A percentile compares a stretch with the other conserved stretches of the same genome.
Evolutionary conservation across 2,888 invertebrate species (phyloP).

Genomic region (Flabesymbios commensalis): DNA sequence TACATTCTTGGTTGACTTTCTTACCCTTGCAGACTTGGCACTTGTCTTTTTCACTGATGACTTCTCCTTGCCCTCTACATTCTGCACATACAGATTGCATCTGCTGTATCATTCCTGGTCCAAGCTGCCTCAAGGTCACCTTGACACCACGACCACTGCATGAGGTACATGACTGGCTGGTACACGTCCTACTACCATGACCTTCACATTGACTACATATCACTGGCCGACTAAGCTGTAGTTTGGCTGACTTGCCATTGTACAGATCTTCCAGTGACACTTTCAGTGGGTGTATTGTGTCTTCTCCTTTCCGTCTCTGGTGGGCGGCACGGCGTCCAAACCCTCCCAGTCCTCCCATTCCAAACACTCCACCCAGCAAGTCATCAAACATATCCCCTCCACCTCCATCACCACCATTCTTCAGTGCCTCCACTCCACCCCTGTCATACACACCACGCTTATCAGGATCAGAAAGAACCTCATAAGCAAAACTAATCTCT

Average conservation of each 20-base stretch:
- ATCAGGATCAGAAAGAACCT: constrained; percentile 85
- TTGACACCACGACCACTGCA: constrained; percentile 81
- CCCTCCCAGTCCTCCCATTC: constrained; percentile 38
- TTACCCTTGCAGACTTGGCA: constrained; percentile 83
- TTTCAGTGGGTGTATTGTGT: constrained; percentile 80
- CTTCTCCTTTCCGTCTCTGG: constrained; percentile 68
- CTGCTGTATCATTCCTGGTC: constrained; percentile 68
- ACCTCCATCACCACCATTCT: constrained; percentile 71
- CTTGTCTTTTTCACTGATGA: constrained; percentile 74
- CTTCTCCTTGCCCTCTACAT: constrained; percentile 66
- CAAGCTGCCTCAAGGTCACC: constrained; percentile 75
- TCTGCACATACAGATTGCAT: constrained; percentile 63
- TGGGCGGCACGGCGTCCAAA: constrained; percentile 52
- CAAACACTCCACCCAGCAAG: constrained; percentile 58
- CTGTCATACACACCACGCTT: constrained; percentile 85
- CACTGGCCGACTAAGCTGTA: constrained; percentile 10
- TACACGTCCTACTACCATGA: constrained; percentile 73
- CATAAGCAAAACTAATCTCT: constrained; percentile 94
- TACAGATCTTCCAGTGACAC: constrained; percentile 89
- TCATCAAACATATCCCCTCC: constrained; percentile 56
- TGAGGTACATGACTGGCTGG: constrained; percentile 69
- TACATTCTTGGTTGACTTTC: constrained; percentile 80
- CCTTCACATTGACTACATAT: constrained; percentile 21
- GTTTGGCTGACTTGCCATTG: constrained; percentile 50
- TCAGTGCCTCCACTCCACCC: constrained; percentile 83